phyloP scores from a whole-genome alignment of 2,797 vertebrate genomes.

The Galagoides demidoff region DNA sequence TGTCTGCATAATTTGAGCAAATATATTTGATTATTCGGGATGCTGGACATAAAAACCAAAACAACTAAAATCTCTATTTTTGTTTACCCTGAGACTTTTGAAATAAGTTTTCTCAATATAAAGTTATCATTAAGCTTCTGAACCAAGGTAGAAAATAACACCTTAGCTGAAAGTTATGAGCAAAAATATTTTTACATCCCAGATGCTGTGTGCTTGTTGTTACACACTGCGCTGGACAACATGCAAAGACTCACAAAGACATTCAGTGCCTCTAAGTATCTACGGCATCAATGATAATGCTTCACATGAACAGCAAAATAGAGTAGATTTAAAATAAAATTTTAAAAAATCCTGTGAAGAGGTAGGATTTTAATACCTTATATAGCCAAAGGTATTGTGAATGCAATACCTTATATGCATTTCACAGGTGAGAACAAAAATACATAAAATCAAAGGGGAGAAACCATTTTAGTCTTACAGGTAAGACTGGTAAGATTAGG shows the following conservation, averaged over 20 bases:
- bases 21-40: background rate
- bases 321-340: background rate
- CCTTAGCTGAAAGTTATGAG: background rate
- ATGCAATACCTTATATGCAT: no score
- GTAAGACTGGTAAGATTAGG: background rate
- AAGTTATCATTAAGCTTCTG: slow-evolving; percentile 44
- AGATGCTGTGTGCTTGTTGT: background rate
- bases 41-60: background rate
- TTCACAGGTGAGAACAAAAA: slow-evolving; percentile 12
- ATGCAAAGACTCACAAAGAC: background rate
- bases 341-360: background rate
- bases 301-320: background rate
- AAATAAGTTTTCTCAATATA: slow-evolving; percentile 48
- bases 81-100: slow-evolving; percentile 24
- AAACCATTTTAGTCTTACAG: background rate
- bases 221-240: background rate
- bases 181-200: background rate
- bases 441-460: background rate
- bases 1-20: background rate
- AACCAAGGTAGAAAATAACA: slow-evolving; percentile 10
- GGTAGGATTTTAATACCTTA: background rate
- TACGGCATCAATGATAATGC: slow-evolving; percentile 11
- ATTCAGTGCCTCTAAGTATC: background rate
- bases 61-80: background rate
- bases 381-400: background rate